These are phyloP conservation scores for Sander vitreus DNA, from an alignment of 2,113 vertebrate species.

Conservation along the genomic window DNA sequence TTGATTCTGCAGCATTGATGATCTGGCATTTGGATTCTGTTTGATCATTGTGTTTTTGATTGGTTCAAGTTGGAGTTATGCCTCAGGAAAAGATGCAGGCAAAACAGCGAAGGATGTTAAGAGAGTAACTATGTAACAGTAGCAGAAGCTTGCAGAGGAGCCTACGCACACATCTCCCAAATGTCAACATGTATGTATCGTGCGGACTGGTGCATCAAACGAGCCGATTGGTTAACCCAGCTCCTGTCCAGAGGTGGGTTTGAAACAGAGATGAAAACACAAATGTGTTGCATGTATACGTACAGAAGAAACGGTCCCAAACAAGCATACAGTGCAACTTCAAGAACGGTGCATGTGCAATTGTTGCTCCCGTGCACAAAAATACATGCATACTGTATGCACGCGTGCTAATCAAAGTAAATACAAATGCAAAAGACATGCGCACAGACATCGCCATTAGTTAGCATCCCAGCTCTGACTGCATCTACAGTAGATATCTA, in stretches of 20 bases:
- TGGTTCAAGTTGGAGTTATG: not conserved
- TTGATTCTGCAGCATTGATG: not conserved
- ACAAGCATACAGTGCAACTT: not conserved
- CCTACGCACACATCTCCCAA: not conserved
- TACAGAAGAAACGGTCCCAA: not conserved
- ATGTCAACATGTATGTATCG: not conserved
- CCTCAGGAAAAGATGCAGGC: not conserved
- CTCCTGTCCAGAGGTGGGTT: no score
- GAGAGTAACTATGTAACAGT: not conserved
- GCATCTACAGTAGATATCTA: no score
- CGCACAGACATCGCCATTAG: not conserved
- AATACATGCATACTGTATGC: not conserved
- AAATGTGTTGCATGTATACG: not conserved
- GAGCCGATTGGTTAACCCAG: not conserved
- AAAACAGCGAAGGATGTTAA: not conserved
- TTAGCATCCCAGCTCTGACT: constrained; percentile 5
- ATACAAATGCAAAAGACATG: not conserved
- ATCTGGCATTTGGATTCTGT: no score
- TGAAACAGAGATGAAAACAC: not conserved
- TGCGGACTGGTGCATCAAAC: not conserved
- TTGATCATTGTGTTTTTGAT: not conserved
- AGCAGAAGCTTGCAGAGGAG: not conserved
- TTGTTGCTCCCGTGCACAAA: not conserved
- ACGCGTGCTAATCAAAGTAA: not conserved
- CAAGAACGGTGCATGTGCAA: not conserved